Conservation (phyloP, 2,888 invertebrate genomes). For the Drosophila setosimentum region DNA sequence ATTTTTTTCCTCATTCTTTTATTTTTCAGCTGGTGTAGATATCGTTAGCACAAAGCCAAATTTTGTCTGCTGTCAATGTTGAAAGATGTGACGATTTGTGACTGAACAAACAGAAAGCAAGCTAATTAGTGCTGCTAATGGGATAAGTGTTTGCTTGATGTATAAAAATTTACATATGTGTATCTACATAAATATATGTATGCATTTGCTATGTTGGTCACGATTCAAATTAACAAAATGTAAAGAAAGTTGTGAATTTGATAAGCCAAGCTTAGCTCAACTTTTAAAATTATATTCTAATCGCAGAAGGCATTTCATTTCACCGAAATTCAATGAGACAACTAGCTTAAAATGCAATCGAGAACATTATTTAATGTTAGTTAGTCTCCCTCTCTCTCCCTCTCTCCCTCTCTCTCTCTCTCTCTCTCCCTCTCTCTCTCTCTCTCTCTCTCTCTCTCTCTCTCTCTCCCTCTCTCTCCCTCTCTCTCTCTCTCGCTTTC, state of each 20-base stretch:
- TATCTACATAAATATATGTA: background rate
- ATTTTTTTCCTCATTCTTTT: constrained; percentile 15
- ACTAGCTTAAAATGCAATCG: background rate
- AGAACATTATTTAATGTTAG: background rate
- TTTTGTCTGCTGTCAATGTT: constrained; percentile 70
- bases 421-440: background rate
- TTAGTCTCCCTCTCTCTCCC: background rate
- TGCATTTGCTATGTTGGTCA: background rate
- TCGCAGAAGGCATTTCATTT: background rate
- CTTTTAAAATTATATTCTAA: background rate
- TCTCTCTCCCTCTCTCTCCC: background rate
- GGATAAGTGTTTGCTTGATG: constrained; percentile 45
- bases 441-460: too few species aligned
- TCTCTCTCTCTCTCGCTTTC: too few species aligned
- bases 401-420: background rate
- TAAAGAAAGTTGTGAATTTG: background rate
- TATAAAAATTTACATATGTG: background rate
- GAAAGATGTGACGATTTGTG: constrained; percentile 74
- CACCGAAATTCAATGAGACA: background rate
- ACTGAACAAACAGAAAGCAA: constrained; percentile 40
- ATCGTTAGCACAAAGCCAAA: constrained; percentile 75
- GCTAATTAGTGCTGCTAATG: constrained; percentile 71
- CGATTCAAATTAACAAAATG: background rate
- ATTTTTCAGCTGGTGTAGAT: constrained; percentile 23
- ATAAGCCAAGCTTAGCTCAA: background rate